Evolutionary conservation across 37 sponge, comb jelly and placozoan species (phyloP), one percentile per base, ranked within the genome.

Genomic region (Chondrilla cf. caribensis): DNA sequence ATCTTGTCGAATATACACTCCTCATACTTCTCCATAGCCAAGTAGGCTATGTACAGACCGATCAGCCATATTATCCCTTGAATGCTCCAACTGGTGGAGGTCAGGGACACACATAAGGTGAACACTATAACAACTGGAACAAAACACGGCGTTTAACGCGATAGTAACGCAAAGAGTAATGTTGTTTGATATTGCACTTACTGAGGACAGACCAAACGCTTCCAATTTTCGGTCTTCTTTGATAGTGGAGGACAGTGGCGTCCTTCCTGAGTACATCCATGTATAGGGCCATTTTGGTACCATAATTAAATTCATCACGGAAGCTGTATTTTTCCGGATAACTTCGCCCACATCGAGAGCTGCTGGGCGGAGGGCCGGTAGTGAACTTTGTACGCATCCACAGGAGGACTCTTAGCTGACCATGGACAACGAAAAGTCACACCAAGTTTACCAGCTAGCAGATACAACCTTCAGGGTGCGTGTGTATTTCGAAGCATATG

Each of bases 381-480:
- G 9, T 47, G 51, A 47, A 47, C 51, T 47, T 47, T 47, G 51
- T 47, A 11, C 11, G 11, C 9, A 14, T 47, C 11, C 11, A 11
- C 51, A 11, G 51, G 11, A 47, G 51, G 51, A 11, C 51, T 6
- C 6, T 47, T 11, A 11, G 11, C 51, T 64, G 73, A 24, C 51
- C 18, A 41, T 19, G 58, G 42, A 24, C 26, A 58, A 58, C 59
- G 70, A 78, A 9, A 78, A 21, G 0, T 88, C 86, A 17, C 80
- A 87, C 58, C 79, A 91, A 44, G 47, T 81, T n/a, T 81, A 87
- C 58, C 39, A 76, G 22, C 88, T 91, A 19, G 85, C 92, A 5
- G 88, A 84, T 42, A 85, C 92, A 5, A 91, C 92, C 3, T 91
- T 76, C 83, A 81, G 83, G 37, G 92, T 91, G 59, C 79, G 86